Evolutionary conservation across 2,113 vertebrate genomes (phyloP).

Genomic region (Tetraodon nigroviridis): DNA sequence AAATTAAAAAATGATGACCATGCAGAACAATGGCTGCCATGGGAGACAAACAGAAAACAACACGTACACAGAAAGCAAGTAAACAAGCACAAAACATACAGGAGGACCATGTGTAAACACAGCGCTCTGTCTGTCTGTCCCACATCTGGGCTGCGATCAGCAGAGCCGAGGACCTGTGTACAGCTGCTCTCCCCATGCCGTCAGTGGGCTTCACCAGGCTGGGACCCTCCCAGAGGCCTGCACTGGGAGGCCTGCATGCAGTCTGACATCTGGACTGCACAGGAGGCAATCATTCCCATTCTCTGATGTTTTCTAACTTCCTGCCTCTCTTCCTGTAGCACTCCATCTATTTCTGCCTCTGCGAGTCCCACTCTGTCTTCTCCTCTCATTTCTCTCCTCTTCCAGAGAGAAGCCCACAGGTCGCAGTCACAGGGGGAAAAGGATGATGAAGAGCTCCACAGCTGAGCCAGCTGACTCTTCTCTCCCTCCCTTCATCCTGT

Average conservation of each 20-base stretch:
- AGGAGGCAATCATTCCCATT: slow-evolving; percentile 48
- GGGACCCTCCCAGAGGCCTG: slow-evolving; percentile 62
- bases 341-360: slow-evolving; percentile 48
- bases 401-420: slow-evolving; percentile 33
- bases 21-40: slow-evolving; percentile 53
- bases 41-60: slow-evolving; percentile 58
- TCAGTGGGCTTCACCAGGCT: slow-evolving; percentile 68
- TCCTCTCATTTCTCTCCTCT: slow-evolving; percentile 16
- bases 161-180: slow-evolving; percentile 64
- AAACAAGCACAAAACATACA: slow-evolving; percentile 53
- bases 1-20: slow-evolving; percentile 60
- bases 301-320: slow-evolving; percentile 32
- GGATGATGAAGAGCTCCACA: slow-evolving; percentile 70
- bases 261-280: slow-evolving; percentile 71
- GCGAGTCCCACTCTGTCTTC: slow-evolving; percentile 32
- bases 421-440: slow-evolving; percentile 66
- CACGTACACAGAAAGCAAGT: slow-evolving; percentile 55
- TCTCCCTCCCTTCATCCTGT: slow-evolving; percentile 35
- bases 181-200: slow-evolving; percentile 68
- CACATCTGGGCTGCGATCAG: slow-evolving; percentile 60
- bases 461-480: slow-evolving; percentile 62
- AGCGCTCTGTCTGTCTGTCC: slow-evolving; percentile 59
- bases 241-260: slow-evolving; percentile 58
- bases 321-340: slow-evolving; percentile 37
- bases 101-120: slow-evolving; percentile 62